Percentiles rank a stretch among this genome's conserved stretches.
Evolutionary conservation across 1,140 invertebrate genomes (phyloP).

Genomic region (Meloidogyne exigua): DNA sequence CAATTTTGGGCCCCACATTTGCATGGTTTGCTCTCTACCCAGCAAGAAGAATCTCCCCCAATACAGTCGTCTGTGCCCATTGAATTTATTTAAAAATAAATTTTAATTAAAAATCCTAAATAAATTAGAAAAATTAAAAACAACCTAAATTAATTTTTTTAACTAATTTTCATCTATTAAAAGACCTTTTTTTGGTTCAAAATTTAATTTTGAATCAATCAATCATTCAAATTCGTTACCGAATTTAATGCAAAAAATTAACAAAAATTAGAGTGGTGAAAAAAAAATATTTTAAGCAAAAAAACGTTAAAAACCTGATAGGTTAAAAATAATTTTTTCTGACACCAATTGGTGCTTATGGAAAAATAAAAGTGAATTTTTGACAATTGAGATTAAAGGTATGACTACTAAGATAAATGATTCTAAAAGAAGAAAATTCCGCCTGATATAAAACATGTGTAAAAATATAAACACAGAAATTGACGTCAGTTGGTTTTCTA

Average conservation of each 20-base stretch:
- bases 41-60: background rate
- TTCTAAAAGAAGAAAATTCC: background rate
- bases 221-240: background rate
- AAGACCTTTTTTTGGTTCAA: background rate
- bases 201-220: background rate
- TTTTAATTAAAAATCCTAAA: background rate
- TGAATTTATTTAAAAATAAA: background rate
- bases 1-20: constrained; percentile 24
- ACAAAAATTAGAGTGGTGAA: background rate
- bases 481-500: background rate
- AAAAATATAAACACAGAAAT: background rate
- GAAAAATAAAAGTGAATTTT: background rate
- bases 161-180: background rate
- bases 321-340: background rate
- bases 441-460: background rate
- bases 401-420: background rate
- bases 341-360: background rate
- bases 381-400: background rate
- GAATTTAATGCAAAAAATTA: background rate
- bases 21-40: constrained; percentile 20
- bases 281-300: background rate
- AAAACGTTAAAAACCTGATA: background rate
- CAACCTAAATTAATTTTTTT: too few species aligned
- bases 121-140: background rate
- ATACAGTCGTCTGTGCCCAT: constrained; percentile 1